A percentile compares a stretch with the other conserved stretches of the same genome.
phyloP scores from a whole-genome alignment of 1,140 invertebrate species.

The Holotrichia oblita region DNA sequence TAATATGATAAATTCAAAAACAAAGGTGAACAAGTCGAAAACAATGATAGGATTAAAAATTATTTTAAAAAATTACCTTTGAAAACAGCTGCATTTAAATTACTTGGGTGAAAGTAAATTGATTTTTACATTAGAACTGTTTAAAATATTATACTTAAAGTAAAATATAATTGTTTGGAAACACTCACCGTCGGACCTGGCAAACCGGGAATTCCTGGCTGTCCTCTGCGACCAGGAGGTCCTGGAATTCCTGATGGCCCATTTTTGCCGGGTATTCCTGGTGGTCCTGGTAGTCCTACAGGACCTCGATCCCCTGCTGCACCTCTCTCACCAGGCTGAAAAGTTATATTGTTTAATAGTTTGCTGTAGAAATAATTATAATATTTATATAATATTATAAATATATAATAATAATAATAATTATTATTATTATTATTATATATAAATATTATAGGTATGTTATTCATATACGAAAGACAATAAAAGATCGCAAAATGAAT shows the following conservation, averaged over 20 bases:
- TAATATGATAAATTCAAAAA: too few relatives aligned
- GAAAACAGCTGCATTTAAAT: too few relatives aligned
- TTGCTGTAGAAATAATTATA: too few relatives aligned
- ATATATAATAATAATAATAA: too few relatives aligned
- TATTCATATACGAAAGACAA: too few relatives aligned
- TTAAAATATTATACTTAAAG: background rate
- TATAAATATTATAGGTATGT: too few relatives aligned
- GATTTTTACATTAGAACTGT: background rate
- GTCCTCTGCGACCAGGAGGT: conserved; percentile 59
- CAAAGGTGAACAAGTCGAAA: too few relatives aligned
- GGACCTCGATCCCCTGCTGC: conserved; percentile 56
- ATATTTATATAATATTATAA: conserved; percentile 13
- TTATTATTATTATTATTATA: too few relatives aligned
- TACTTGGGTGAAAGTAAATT: too few relatives aligned
- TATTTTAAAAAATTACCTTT: too few relatives aligned
- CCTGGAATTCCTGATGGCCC: conserved; percentile 58
- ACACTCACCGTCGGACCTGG: conserved; percentile 60
- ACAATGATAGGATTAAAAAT: too few relatives aligned
- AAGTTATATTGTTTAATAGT: conserved; percentile 2
- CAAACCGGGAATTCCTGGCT: conserved; percentile 61
- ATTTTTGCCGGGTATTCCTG: conserved; percentile 63
- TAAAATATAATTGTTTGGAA: background rate
- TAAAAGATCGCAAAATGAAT: too few relatives aligned
- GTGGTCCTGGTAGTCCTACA: conserved; percentile 54
- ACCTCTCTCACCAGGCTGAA: conserved; percentile 57